A percentile compares a stretch with the other conserved stretches of the same genome.
Evolutionary conservation across 2,888 invertebrate species (phyloP).

Genomic region (Lucinisca nassula): DNA sequence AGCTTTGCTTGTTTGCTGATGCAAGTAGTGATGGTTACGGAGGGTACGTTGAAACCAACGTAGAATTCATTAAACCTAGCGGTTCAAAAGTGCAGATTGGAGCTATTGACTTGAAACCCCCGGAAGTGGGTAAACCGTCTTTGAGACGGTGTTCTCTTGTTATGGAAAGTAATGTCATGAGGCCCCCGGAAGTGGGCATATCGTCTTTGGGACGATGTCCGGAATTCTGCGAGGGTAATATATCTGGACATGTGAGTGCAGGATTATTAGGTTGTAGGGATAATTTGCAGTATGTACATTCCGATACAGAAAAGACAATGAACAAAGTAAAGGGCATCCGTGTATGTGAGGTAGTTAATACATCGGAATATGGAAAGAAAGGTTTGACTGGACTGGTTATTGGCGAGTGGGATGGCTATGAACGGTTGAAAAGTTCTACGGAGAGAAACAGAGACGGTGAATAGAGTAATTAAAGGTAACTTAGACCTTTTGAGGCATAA

Average conservation of each 20-base stretch:
- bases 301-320: too few relatives aligned
- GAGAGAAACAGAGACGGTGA: background rate
- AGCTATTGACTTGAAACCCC: too few relatives aligned
- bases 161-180: too few relatives aligned
- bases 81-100: too few relatives aligned
- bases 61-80: too few relatives aligned
- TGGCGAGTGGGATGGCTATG: conserved; percentile 7
- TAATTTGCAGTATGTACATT: too few relatives aligned
- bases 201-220: background rate
- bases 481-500: background rate
- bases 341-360: too few relatives aligned
- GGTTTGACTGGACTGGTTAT: too few relatives aligned
- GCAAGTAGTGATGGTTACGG: conserved; percentile 28
- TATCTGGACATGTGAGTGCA: too few relatives aligned
- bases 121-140: background rate
- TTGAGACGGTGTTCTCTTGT: background rate
- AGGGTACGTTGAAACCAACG: conserved; percentile 24
- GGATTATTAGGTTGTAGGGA: too few relatives aligned
- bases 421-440: conserved; percentile 18
- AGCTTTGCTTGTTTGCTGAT: conserved; percentile 4
- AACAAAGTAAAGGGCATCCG: too few relatives aligned
- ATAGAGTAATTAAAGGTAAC: background rate
- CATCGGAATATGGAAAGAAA: too few relatives aligned
- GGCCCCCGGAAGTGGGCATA: conserved; percentile 12
- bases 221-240: background rate